Evolutionary conservation across 2,113 vertebrate genomes (phyloP), one percentile per base, ranked within the genome.

Genomic region (Carassius carassius): DNA sequence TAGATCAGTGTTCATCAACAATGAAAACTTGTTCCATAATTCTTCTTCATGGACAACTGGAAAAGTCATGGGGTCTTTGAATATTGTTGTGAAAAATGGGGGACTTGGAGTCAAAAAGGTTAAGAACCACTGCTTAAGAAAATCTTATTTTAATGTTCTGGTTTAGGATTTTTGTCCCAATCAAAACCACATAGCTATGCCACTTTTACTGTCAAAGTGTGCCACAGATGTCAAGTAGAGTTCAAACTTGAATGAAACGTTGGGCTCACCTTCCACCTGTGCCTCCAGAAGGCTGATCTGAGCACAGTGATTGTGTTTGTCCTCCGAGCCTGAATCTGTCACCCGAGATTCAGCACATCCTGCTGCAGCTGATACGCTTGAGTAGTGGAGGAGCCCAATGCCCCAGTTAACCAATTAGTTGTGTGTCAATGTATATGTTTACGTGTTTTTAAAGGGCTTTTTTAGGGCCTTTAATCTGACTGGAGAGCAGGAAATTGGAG

Each of bases 361-460:
- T 96, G 91, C 90, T n/a, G 72, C 72, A 49, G 21, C 12, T 25
- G 94, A 0, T 95, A 95, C 1, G 16, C 13, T 32, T 32, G 63
- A 32, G 63, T 17, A 6, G 25, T 67, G 72, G 95, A 94, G 7
- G 90, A 87, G 10, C 94, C 92, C 60, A 96, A 84, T 67, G 96
- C 95, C 87, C 96, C 94, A 0, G 93, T 29, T 29, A 29, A 29
- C 29, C 29, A 94, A 86, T 90, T 96, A 94, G 63, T 92, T 96
- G 87, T 89, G 94, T 89, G 60, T 62, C 60, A 63, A 13, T 63
- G 58, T 62, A 32, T 69, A 1, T 29, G 32, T 19, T 9, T 35
- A 7, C 7, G 7, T 7, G 6, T 41, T 41, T 41, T 41, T 41
- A 8, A 8, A 41, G 41, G 41, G 41, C 37, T 32, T 69, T 63